phyloP scores from a whole-genome alignment of 92 coral and sea anemone genomes.

The Zoanthus sansibaricus region DNA sequence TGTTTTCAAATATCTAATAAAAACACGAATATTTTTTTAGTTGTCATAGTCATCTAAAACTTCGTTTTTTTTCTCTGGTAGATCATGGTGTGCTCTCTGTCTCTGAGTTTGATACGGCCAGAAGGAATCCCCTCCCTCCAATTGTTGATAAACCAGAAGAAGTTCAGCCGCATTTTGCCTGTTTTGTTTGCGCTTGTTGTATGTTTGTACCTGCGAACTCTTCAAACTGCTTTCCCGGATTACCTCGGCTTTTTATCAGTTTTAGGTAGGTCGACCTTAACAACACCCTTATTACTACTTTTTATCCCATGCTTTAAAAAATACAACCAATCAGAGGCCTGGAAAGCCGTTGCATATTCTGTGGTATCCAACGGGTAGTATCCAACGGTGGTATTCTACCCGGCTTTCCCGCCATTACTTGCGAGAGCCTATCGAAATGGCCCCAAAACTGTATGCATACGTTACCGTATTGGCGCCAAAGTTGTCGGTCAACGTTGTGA shows the following conservation, averaged over 20 bases:
- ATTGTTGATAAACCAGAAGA: conserved; percentile 38
- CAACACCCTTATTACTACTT: not conserved
- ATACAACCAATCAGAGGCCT: too few species aligned
- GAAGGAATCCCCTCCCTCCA: conserved; percentile 65
- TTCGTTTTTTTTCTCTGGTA: conserved; percentile 3
- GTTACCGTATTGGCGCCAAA: too few species aligned
- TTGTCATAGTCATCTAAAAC: not conserved
- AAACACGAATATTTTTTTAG: not conserved
- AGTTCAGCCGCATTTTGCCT: conserved; percentile 65
- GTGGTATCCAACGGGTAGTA: too few species aligned
- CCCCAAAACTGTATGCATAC: too few species aligned
- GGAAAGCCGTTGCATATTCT: too few species aligned
- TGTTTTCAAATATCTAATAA: too few species aligned
- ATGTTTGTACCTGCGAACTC: conserved; percentile 72
- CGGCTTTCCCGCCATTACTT: too few species aligned
- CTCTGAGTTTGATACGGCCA: conserved; percentile 63
- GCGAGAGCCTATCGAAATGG: too few species aligned
- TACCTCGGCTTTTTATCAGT: conserved; percentile 35
- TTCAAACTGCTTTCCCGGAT: conserved; percentile 67
- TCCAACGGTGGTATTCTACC: too few species aligned
- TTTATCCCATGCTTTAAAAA: too few species aligned
- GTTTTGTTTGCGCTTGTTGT: conserved; percentile 58
- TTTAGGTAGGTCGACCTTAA: conserved; percentile 52
- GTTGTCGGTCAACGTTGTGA: too few species aligned
- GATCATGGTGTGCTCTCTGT: conserved; percentile 37